Percentiles rank a stretch among this genome's conserved stretches.
Evolutionary conservation across 2,113 vertebrate genomes (phyloP).

Genomic region (Lasiurus borealis): DNA sequence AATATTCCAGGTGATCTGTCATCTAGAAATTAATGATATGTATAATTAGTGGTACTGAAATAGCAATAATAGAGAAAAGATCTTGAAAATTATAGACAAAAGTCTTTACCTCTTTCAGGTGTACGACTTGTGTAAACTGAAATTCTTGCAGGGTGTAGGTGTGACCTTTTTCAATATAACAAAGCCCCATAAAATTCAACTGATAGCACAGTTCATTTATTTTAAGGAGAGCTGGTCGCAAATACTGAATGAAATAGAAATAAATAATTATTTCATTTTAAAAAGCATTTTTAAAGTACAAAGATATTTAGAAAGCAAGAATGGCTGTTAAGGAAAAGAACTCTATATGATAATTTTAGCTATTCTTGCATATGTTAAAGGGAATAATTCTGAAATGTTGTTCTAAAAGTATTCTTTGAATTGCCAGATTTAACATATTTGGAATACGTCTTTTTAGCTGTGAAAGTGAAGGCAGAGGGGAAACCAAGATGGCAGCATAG

Average conservation of each 20-base stretch:
- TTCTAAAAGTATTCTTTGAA: neutral
- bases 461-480: neutral
- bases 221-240: slow-evolving; percentile 90
- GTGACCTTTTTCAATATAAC: slow-evolving; percentile 86
- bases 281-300: neutral
- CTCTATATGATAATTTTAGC: neutral
- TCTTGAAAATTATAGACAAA: neutral
- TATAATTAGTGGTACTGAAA: slow-evolving; percentile 15
- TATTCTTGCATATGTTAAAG: neutral
- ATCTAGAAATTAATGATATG: slow-evolving; percentile 84
- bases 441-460: neutral
- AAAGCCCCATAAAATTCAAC: slow-evolving; percentile 88
- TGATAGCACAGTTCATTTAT: slow-evolving; percentile 91
- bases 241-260: slow-evolving; percentile 84
- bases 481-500: too few relatives aligned
- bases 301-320: slow-evolving; percentile 12
- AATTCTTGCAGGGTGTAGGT: slow-evolving; percentile 90
- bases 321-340: neutral
- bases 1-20: slow-evolving; percentile 84
- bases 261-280: slow-evolving; percentile 47
- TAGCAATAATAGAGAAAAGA: neutral
- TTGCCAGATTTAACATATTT: slow-evolving; percentile 35
- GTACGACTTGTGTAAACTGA: slow-evolving; percentile 83
- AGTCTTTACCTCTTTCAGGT: slow-evolving; percentile 88
- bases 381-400: slow-evolving; percentile 10